Evolutionary conservation across 2,797 vertebrate genomes (phyloP).

Genomic region (Chelmon rostratus): DNA sequence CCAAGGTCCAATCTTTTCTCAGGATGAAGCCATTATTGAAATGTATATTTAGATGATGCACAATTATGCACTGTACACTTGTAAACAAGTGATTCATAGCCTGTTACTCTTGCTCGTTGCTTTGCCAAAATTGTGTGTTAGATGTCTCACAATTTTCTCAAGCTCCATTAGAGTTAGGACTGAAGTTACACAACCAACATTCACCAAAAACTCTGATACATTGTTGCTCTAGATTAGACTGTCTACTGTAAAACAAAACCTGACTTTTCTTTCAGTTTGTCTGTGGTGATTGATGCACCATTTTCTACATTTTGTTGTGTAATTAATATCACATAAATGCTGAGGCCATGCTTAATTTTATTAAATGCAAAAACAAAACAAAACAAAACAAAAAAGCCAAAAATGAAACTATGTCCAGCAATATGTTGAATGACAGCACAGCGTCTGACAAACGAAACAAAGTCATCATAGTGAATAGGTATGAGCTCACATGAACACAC

Average conservation of each 20-base stretch:
- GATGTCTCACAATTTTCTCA: no score
- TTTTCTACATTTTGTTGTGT: not conserved
- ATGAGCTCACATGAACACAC: conserved; percentile 86
- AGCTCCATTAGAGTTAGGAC: no score
- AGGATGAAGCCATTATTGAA: no score
- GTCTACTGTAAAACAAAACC: no score
- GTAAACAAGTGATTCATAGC: no score
- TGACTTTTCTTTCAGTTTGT: not conserved
- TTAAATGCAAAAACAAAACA: conserved; percentile 83
- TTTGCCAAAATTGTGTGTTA: no score
- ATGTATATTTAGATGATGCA: no score
- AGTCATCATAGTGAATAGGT: conserved; percentile 84
- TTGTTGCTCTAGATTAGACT: no score
- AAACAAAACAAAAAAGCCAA: conserved; percentile 41
- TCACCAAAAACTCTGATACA: no score
- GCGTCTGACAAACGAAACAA: conserved; percentile 84
- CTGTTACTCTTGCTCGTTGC: no score
- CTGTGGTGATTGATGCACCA: not conserved
- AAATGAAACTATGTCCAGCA: conserved; percentile 81
- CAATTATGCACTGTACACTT: no score
- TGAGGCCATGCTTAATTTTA: conserved; percentile 88
- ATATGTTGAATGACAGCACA: conserved; percentile 88
- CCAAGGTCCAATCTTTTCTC: not conserved
- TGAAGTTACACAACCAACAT: no score
- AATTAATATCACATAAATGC: conserved; percentile 41